A percentile compares a stretch with the other conserved stretches of the same genome.
Evolutionary conservation across 2,113 vertebrate genomes (phyloP).

Genomic region (Chaetops frenatus): DNA sequence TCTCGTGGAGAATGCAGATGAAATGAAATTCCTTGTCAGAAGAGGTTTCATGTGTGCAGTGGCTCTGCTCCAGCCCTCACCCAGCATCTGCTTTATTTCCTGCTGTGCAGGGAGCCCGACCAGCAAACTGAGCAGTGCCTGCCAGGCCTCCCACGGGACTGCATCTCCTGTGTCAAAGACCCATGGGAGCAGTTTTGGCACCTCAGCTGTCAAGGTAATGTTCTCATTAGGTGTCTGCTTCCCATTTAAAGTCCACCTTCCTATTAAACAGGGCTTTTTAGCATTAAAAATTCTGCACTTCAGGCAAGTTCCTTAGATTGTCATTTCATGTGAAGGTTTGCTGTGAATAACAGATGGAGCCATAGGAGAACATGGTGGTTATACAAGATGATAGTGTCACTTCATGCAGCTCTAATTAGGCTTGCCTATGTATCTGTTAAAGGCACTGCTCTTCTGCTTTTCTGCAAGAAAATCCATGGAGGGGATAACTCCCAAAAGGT

Average conservation of each 20-base stretch:
- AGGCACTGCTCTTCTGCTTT: neutral
- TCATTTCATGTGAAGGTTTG: neutral
- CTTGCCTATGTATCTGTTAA: neutral
- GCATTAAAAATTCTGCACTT: neutral
- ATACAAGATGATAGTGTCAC: neutral
- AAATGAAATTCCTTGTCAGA: neutral
- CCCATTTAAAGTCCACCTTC: neutral
- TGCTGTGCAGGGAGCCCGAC: slow-evolving; percentile 82
- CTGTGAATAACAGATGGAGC: neutral
- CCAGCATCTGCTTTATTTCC: slow-evolving; percentile 6
- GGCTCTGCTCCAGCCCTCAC: neutral
- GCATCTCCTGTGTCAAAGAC: slow-evolving; percentile 89
- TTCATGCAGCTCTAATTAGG: neutral
- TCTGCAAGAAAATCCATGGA: neutral
- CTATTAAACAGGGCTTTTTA: neutral
- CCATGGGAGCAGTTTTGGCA: slow-evolving; percentile 86
- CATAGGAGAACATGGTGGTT: neutral
- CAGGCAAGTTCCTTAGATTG: neutral
- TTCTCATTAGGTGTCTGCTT: neutral
- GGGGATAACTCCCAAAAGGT: neutral
- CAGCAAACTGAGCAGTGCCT: slow-evolving; percentile 77
- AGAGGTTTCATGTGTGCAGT: neutral
- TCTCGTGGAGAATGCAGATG: neutral
- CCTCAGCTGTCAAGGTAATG: slow-evolving; percentile 90
- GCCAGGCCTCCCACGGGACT: slow-evolving; percentile 77